phyloP scores from a whole-genome alignment of 2,113 vertebrate species.

The Lophochroa leadbeateri region DNA sequence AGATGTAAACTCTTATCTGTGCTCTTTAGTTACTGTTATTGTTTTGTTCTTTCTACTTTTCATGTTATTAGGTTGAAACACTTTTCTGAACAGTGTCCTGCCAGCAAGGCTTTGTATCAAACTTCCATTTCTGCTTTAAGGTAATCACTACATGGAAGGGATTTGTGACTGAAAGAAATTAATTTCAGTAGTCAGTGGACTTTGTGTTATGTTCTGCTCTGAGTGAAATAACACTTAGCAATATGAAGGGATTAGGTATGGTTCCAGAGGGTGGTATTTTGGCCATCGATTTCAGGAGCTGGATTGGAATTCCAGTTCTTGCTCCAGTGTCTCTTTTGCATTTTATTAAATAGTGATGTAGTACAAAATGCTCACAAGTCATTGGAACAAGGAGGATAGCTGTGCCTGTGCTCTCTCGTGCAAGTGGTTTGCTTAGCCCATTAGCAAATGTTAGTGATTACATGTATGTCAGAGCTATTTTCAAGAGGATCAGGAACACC shows the following conservation, averaged over 20 bases:
- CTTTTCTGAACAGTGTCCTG: not conserved
- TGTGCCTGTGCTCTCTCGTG: not conserved
- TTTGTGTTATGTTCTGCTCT: not conserved
- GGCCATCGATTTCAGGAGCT: not conserved
- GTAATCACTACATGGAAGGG: not conserved
- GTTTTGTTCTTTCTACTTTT: not conserved
- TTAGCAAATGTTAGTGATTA: not conserved
- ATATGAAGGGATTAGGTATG: not conserved
- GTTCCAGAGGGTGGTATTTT: not conserved
- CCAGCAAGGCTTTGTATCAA: not conserved
- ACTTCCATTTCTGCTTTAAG: not conserved
- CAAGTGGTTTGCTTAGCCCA: not conserved
- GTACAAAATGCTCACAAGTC: not conserved
- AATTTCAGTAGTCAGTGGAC: not conserved
- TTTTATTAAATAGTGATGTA: not conserved
- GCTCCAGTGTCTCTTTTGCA: not conserved
- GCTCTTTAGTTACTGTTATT: not conserved
- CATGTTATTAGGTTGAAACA: not conserved
- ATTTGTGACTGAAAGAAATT: not conserved
- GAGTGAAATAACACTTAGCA: not conserved
- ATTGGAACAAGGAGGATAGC: not conserved
- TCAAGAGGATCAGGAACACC: not conserved
- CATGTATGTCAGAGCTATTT: not conserved
- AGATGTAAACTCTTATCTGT: not conserved
- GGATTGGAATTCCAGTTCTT: not conserved